Evolutionary conservation across 2,888 invertebrate genomes (phyloP).

Genomic region (Andrena flavipes): DNA sequence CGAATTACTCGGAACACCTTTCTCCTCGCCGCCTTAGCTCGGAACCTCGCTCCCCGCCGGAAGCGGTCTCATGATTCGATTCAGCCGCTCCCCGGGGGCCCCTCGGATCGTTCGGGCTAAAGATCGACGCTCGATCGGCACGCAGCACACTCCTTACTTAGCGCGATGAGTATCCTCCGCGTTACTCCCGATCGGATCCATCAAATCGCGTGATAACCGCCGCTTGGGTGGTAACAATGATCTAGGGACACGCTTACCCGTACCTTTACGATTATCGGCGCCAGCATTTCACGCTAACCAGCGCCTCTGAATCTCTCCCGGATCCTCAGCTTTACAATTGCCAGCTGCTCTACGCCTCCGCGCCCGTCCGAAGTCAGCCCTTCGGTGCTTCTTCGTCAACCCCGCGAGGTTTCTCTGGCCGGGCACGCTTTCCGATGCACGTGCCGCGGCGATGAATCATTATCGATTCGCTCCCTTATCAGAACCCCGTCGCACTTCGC

Average conservation of each 20-base stretch:
- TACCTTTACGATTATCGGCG: constrained; percentile 42
- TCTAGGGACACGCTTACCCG: constrained; percentile 35
- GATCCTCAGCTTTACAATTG: not conserved
- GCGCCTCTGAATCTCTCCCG: not conserved
- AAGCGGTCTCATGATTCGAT: constrained; percentile 17
- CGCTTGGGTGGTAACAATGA: constrained; percentile 48
- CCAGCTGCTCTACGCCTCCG: not conserved
- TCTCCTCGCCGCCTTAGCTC: not conserved
- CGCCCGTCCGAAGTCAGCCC: not conserved
- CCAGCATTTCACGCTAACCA: constrained; percentile 46
- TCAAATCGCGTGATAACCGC: constrained; percentile 66
- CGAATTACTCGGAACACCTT: not conserved
- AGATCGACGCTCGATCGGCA: constrained; percentile 17
- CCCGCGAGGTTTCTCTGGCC: not conserved
- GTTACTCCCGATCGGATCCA: constrained; percentile 54
- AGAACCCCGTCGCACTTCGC: not conserved
- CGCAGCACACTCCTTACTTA: constrained; percentile 32
- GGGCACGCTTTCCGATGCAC: constrained; percentile 16
- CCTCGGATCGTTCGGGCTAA: not conserved
- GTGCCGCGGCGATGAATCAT: constrained; percentile 24
- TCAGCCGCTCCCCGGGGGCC: not conserved
- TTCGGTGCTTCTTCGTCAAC: not conserved
- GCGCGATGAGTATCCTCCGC: constrained; percentile 33
- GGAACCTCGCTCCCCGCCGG: not conserved
- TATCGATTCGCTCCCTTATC: constrained; percentile 23